phyloP scores from a whole-genome alignment of 2,888 invertebrate genomes.

The Flabesymbios commensalis region DNA sequence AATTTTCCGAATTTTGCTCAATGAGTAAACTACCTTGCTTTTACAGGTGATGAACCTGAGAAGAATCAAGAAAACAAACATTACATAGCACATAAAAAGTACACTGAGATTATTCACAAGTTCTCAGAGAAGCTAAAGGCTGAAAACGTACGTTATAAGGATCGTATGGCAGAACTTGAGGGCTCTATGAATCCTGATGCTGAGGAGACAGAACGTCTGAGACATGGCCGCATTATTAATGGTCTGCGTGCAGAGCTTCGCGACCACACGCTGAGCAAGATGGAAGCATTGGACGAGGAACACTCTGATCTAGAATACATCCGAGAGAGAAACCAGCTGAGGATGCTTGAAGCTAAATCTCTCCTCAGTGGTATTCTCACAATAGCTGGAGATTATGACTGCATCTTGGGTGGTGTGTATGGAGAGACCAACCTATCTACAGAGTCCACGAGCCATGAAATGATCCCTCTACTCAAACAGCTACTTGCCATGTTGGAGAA shows the following conservation, averaged over 20 bases:
- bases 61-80: slow-evolving; percentile 35
- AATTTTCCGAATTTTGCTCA: no score
- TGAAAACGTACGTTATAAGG: slow-evolving; percentile 45
- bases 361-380: slow-evolving; percentile 42
- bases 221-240: slow-evolving; percentile 47
- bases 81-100: slow-evolving; percentile 45
- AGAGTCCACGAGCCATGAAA: slow-evolving; percentile 43
- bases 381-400: slow-evolving; percentile 54
- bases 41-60: slow-evolving; percentile 31
- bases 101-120: slow-evolving; percentile 46
- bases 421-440: slow-evolving; percentile 45
- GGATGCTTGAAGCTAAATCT: slow-evolving; percentile 49
- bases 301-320: slow-evolving; percentile 52
- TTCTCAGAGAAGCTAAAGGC: slow-evolving; percentile 50
- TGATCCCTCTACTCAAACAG: slow-evolving; percentile 55
- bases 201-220: slow-evolving; percentile 42
- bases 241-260: slow-evolving; percentile 48
- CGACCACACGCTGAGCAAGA: slow-evolving; percentile 46
- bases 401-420: slow-evolving; percentile 48
- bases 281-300: slow-evolving; percentile 48
- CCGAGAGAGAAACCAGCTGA: slow-evolving; percentile 48
- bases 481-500: slow-evolving; percentile 53
- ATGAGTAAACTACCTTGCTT: no score
- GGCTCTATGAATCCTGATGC: slow-evolving; percentile 54
- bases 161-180: slow-evolving; percentile 37